These are phyloP conservation scores for Oscheius sp. DNA, from an alignment of 1,140 invertebrate species.

Conservation along the genomic window DNA sequence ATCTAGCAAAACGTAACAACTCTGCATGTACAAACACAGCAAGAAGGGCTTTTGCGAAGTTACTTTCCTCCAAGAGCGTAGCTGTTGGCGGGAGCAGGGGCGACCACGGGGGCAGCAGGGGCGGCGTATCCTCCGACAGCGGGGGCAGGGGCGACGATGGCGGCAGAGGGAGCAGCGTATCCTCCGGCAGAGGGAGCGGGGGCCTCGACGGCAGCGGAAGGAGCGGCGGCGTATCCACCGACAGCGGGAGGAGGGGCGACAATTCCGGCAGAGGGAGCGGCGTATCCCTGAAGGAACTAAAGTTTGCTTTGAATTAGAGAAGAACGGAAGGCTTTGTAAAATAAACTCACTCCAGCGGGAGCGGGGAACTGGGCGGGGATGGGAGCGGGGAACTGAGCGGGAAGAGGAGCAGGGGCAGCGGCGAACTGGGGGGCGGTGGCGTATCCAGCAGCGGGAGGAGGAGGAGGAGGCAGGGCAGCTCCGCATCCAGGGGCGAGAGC, in stretches of 20 bases:
- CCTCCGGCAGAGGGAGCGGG: background rate
- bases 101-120: background rate
- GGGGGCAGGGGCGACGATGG: background rate
- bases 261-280: background rate
- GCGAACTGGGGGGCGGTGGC: background rate
- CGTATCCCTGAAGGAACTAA: background rate
- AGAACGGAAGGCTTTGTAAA: too few species aligned
- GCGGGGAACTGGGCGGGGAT: too few species aligned
- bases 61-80: conserved; percentile 6
- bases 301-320: too few species aligned
- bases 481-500: background rate
- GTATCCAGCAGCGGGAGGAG: background rate
- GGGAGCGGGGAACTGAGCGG: background rate
- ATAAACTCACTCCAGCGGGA: too few species aligned
- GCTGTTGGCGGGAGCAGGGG: background rate
- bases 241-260: background rate
- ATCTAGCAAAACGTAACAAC: too few species aligned
- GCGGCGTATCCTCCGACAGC: background rate
- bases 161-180: background rate
- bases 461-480: background rate
- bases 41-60: too few species aligned
- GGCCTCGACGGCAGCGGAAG: background rate
- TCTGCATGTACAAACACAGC: too few species aligned
- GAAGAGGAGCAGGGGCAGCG: background rate
- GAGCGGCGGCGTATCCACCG: too few species aligned